Percentiles rank a stretch among this genome's conserved stretches.
Conservation (phyloP, 2,797 vertebrate genomes). For the Leptoclinus maculatus region DNA sequence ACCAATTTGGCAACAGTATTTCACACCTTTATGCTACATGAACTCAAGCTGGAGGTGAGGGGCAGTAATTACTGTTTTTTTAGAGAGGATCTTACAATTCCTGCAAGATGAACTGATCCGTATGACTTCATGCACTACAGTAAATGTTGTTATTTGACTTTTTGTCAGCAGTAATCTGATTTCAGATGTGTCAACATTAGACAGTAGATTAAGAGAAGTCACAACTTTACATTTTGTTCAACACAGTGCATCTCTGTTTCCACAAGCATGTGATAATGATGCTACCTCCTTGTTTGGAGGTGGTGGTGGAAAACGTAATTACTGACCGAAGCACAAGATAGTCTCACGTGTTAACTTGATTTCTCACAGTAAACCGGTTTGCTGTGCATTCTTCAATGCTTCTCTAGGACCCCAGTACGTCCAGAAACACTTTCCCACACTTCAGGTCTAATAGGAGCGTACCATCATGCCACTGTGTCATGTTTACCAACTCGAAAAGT, state of each 20-base stretch:
- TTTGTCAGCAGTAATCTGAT: not conserved
- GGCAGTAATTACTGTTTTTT: not conserved
- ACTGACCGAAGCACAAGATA: not conserved
- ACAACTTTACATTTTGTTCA: not conserved
- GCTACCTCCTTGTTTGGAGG: conserved; percentile 7
- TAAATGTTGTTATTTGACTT: not conserved
- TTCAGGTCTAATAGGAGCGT: not conserved
- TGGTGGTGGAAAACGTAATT: not conserved
- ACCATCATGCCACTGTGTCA: conserved; percentile 1
- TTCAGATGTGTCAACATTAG: not conserved
- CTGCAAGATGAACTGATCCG: not conserved
- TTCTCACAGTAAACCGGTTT: conserved; percentile 16
- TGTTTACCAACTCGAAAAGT: conserved; percentile 30
- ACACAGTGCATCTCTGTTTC: not conserved
- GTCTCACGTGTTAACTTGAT: not conserved
- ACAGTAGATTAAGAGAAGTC: not conserved
- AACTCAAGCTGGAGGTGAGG: conserved; percentile 32
- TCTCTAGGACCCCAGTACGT: not conserved
- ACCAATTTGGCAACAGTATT: conserved; percentile 22
- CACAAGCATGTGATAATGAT: conserved; percentile 8
- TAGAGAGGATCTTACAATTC: not conserved
- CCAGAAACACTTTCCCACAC: conserved; percentile 8
- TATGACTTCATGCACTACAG: not conserved
- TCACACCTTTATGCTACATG: conserved; percentile 45
- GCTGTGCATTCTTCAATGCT: not conserved